phyloP scores from a whole-genome alignment of 2,797 vertebrate genomes.

The Sebastes aleutianus region DNA sequence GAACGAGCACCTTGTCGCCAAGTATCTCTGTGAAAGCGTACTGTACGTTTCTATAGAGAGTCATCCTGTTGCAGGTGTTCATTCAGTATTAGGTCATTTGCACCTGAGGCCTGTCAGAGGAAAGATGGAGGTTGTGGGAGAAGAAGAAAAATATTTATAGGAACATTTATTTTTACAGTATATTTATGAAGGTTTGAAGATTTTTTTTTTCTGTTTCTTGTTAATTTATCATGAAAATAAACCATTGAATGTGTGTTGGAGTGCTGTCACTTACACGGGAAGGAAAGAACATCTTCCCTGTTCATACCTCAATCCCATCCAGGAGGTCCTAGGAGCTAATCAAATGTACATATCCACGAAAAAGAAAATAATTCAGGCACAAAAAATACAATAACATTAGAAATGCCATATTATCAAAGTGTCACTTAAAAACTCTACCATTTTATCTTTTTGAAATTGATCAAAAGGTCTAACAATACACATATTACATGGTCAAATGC shows the following conservation, averaged over 20 bases:
- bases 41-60: conserved; percentile 58
- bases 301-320: conserved; percentile 47
- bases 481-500: background rate
- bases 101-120: conserved; percentile 18
- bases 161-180: background rate
- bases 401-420: background rate
- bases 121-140: background rate
- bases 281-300: conserved; percentile 26
- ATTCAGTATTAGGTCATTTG: conserved; percentile 34
- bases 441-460: background rate
- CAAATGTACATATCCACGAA: background rate
- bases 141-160: background rate
- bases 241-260: background rate
- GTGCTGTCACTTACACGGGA: conserved; percentile 19
- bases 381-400: background rate
- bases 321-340: background rate
- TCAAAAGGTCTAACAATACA: no score
- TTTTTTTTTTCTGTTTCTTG: background rate
- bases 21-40: conserved; percentile 72
- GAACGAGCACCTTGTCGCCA: conserved; percentile 68
- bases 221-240: conserved; percentile 44
- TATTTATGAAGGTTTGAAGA: conserved; percentile 22
- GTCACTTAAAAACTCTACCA: background rate
- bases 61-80: conserved; percentile 69
- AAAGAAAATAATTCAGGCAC: background rate